Percentiles rank a stretch among this genome's conserved stretches.
phyloP scores from a whole-genome alignment of 2,888 invertebrate species.

The Dorcus hopei region DNA sequence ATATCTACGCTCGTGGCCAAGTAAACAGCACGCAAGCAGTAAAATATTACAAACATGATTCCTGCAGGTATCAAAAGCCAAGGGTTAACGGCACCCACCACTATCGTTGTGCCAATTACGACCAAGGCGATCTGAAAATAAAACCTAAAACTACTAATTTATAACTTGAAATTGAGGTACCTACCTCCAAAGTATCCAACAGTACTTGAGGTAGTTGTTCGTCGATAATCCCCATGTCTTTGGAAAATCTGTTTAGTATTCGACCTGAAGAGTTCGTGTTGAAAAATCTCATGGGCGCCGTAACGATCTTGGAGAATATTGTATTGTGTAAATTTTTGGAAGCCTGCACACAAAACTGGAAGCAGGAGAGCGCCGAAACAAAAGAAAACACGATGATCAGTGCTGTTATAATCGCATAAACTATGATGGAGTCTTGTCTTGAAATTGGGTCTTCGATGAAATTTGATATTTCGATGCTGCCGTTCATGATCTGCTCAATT shows the following conservation, averaged over 20 bases:
- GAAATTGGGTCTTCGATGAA: conserved; percentile 3
- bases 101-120: conserved; percentile 67
- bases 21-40: conserved; percentile 65
- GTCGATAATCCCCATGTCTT: conserved; percentile 63
- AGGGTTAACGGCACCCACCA: conserved; percentile 70
- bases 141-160: background rate
- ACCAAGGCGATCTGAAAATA: conserved; percentile 57
- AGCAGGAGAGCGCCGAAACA: conserved; percentile 54
- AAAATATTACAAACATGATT: conserved; percentile 63
- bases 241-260: conserved; percentile 69
- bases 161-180: conserved; percentile 33
- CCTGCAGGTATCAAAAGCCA: conserved; percentile 66
- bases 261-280: conserved; percentile 63
- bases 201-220: conserved; percentile 53
- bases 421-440: conserved; percentile 36
- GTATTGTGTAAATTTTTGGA: conserved; percentile 57
- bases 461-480: conserved; percentile 3
- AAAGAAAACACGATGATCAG: conserved; percentile 46
- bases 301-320: conserved; percentile 56
- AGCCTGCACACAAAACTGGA: conserved; percentile 52
- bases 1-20: conserved; percentile 63
- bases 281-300: conserved; percentile 66
- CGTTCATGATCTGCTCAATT: background rate
- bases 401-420: conserved; percentile 45
- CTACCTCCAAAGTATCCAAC: conserved; percentile 52